Percentiles rank a stretch among this genome's conserved stretches.
Evolutionary conservation across 1,140 invertebrate genomes (phyloP).

Genomic region (Penaeus indicus): DNA sequence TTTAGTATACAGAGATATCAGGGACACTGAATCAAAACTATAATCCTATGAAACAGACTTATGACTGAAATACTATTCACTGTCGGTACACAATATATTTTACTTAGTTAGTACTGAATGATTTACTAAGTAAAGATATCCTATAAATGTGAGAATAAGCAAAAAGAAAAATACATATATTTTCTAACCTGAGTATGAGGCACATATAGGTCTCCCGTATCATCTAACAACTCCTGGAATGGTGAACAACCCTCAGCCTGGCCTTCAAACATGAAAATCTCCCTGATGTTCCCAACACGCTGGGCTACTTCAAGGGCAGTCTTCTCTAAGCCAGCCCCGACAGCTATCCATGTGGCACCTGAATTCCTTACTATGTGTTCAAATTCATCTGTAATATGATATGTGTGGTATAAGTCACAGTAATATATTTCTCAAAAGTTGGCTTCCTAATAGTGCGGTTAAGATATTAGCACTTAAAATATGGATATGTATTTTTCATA

Average conservation of each 20-base stretch:
- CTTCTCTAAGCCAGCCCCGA: not conserved
- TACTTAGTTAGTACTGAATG: too few relatives aligned
- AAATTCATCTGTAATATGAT: not conserved
- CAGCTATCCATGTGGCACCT: not conserved
- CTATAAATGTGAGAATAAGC: not conserved
- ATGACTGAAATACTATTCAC: too few relatives aligned
- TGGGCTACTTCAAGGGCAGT: not conserved
- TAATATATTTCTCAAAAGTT: too few relatives aligned
- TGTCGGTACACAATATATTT: too few relatives aligned
- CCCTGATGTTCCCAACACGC: not conserved
- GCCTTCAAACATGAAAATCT: not conserved
- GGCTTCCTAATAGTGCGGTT: too few relatives aligned
- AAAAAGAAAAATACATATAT: not conserved
- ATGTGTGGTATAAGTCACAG: not conserved
- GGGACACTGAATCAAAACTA: too few relatives aligned
- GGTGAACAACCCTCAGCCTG: not conserved
- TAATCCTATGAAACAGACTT: too few relatives aligned
- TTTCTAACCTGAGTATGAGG: constrained; percentile 2
- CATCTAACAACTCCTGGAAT: constrained; percentile 5
- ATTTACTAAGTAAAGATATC: too few relatives aligned
- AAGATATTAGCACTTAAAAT: too few relatives aligned
- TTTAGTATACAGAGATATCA: too few relatives aligned
- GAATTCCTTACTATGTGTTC: constrained; percentile 4
- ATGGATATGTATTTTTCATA: too few relatives aligned
- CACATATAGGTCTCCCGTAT: not conserved